Evolutionary conservation across 2,113 vertebrate species (phyloP).

Genomic region (Phyllostomus discolor): DNA sequence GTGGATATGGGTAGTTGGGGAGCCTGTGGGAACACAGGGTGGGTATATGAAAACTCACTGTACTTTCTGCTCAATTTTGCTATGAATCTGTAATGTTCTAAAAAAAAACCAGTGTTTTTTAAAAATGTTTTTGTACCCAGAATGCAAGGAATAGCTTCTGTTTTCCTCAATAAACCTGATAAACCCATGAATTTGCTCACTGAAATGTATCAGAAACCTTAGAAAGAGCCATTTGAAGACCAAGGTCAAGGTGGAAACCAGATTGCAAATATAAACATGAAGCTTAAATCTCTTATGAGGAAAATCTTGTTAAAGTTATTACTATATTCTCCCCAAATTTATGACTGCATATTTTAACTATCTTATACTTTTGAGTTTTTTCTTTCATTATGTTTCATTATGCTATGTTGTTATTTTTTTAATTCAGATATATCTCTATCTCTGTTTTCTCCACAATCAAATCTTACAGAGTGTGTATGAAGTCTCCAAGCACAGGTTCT

Average conservation of each 20-base stretch:
- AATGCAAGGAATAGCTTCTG: neutral
- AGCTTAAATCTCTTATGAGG: neutral
- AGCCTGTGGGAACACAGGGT: neutral
- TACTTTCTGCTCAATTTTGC: neutral
- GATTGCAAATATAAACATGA: neutral
- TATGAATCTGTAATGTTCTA: neutral
- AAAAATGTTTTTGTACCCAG: neutral
- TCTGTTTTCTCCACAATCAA: neutral
- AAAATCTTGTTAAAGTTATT: neutral
- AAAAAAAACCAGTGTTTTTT: neutral
- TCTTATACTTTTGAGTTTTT: neutral
- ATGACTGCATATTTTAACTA: neutral
- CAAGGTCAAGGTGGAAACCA: neutral
- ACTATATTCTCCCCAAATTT: neutral
- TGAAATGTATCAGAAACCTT: neutral
- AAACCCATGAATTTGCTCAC: neutral
- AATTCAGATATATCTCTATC: neutral
- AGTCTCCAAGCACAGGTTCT: neutral
- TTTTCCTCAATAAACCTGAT: neutral
- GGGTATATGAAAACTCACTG: neutral
- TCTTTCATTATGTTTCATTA: neutral
- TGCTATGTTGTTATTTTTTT: neutral
- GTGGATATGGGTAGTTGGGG: neutral
- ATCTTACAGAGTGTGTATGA: neutral
- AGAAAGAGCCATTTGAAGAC: neutral